Base-by-base conservation (phyloP, 92 coral and sea anemone genomes). In the Phenganax subtilis region DNA sequence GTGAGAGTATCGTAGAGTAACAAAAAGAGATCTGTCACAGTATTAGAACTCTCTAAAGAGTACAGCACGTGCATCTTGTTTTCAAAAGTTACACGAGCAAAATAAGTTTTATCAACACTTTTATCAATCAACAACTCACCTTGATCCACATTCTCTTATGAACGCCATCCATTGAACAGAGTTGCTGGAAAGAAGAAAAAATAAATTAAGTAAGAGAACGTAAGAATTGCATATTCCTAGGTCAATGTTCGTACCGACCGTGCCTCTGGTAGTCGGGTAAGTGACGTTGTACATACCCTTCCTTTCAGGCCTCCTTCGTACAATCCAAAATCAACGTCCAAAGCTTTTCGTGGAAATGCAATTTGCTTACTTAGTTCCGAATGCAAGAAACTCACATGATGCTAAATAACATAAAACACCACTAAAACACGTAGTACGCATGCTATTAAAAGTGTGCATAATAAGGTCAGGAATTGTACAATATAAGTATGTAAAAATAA, bases 111-210 rank as follows among this genome's bases (percentile, higher is more conserved):
- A 37, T 5, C 2, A 37, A 37, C 47, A 54, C 10, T 51, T 55
- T 12, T 10, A 27, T 9, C 14, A 9, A 9, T 12, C 9, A 25
- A 55, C 12, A 0, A 14, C 90, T 17, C 70, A 96, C 99, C 96
- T 92, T 85, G 44, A 96, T 92, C 99, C 99, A 96, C 69, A 88
- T 87, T 85, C 97, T 89, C 83, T 96, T 96, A 85, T 96, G 99
- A 59, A 96, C 88, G 44, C 89, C 99, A 76, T 96, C 97, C 76
- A 96, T 86, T 31, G 93, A 92, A 59, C 87, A 93, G 86, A 96
- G 92, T 80, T 96, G 97, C 99, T 96, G 57, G 54, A 57, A 55
- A 67, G 12, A 28, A 67, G 75, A 15, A 6, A 29, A 51, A 8
- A 65, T n/a, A 1, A 12, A 57, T 57, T 57, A 11, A 57, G 15